phyloP scores from a whole-genome alignment of 53 echinoderm and acorn worm species.

The Stichopus horrens region DNA sequence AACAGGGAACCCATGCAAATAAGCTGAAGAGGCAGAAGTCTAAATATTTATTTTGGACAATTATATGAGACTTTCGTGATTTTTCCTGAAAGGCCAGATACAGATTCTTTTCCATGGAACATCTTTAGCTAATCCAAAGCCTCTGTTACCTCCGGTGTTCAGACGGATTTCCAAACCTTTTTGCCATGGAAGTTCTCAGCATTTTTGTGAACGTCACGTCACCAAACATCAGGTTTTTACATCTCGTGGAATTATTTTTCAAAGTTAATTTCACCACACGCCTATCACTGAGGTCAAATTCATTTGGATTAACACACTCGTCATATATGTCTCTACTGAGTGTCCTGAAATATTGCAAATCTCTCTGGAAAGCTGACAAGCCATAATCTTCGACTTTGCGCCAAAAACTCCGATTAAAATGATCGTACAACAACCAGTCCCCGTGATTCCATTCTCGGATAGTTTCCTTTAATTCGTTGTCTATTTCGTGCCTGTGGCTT shows the following conservation, averaged over 20 bases:
- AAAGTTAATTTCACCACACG: constrained; percentile 50
- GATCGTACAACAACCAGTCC: constrained; percentile 63
- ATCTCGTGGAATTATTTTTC: constrained; percentile 35
- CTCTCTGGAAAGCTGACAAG: constrained; percentile 33
- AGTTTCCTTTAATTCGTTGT: constrained; percentile 19
- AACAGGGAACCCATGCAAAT: no score
- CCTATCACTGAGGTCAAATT: constrained; percentile 34
- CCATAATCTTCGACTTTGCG: constrained; percentile 58
- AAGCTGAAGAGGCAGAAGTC: no score
- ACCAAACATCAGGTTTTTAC: constrained; percentile 19
- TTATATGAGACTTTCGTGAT: no score
- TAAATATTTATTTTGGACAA: no score
- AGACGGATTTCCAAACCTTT: background rate
- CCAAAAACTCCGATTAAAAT: constrained; percentile 71
- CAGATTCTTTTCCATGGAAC: no score
- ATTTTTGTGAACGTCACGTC: constrained; percentile 26
- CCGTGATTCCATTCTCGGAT: constrained; percentile 60
- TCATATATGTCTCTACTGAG: constrained; percentile 26
- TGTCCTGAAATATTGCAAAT: constrained; percentile 43
- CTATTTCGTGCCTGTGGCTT: constrained; percentile 41
- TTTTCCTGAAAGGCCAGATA: no score
- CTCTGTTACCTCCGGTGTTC: no score
- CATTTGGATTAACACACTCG: constrained; percentile 34
- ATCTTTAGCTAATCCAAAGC: no score
- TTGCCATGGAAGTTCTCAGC: constrained; percentile 37